Base-by-base conservation (phyloP, 2,113 vertebrate species). In the Lophotis ruficrista region DNA sequence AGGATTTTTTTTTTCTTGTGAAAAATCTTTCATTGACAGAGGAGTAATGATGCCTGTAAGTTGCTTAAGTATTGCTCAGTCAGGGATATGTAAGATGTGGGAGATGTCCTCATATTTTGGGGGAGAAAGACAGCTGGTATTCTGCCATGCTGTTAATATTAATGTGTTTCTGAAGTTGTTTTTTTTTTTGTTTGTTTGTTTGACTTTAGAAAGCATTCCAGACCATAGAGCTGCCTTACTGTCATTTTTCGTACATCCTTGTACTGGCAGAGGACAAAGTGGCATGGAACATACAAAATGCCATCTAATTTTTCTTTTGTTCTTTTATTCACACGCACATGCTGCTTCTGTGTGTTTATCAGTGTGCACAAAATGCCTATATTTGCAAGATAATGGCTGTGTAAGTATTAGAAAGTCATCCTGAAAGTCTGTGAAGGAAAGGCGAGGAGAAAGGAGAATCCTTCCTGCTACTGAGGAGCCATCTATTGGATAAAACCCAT, bases 401-500 rank as follows among this genome's bases (percentile, higher is more conserved):
- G 89, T 91, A 94, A 96, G 89, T 96, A 94, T 79, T 95, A 92
- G 96, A 91, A 96, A 96, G 81, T 96, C 37, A 0, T 82, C 62
- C 2, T 92, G 83, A 94, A 96, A 96, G 72, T 93, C 83, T 7
- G 5, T 53, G 33, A 95, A 79, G 25, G 79, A 47, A 93, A 94
- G 45, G 65, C 93, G 65, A 92, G 61, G 80, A 71, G 23, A 48
- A 72, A 72, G 41, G 54, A 94, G 81, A 96, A 92, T 93, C 77
- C 96, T 96, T 93, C 73, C 96, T 97, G 95, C 94, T 96, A 73
- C 96, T 0, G 6, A 97, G 94, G 96, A 96, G 95, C 96, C 96
- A 96, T 94, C 96, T 97, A 95, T 95, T 97, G 96, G 96, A 97
- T 97, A 94, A 96, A 96, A 80, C 57, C 66, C 91, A 93, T 95